Base-by-base conservation (phyloP, 2,888 invertebrate species). In the Apotomis turbidana region DNA sequence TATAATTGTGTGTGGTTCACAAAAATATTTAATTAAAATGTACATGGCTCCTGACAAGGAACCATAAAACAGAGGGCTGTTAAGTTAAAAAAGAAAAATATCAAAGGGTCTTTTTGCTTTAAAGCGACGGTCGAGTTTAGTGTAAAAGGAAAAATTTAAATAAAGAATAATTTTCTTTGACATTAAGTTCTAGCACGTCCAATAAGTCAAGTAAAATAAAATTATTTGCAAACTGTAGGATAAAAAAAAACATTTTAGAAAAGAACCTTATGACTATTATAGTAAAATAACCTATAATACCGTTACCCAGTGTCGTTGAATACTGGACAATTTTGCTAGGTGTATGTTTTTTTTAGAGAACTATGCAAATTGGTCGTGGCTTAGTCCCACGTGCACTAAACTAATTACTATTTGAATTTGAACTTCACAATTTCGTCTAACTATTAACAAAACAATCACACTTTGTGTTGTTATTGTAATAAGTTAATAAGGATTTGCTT, bases 61-160 rank as follows among this genome's bases (percentile, higher is more conserved):
- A 71, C 71, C 57, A 68, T 63, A 4, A 63, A 62, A 46, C 52
- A 58, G 15, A 57, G 55, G 58, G 62, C 52, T 49, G 59, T 67
- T 49, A 68, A 68, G 44, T 72, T 62, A 63, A 68, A 62, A 54
- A 44, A 68, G 61, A 72, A 72, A 62, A 68, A 72, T 63, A 71
- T 68, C 68, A 72, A 72, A 72, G 57, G 62, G 58, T 58, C 44
- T 57, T 61, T 57, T 62, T 41, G 54, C 55, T 51, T 15, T 60
- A 60, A 60, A 71, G 55, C 66, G 71, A n/a, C 61, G 59, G 60
- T 36, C 55, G 57, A 71, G 71, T 71, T 71, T 67, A 49, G 49
- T 61, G 57, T 51, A 58, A 67, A 64, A 57, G 54, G 54, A 52
- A 71, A 57, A 55, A 38, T 55, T 67, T 12, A 61, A 67, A 61